Percentiles rank a stretch among this genome's conserved stretches.
phyloP scores from a whole-genome alignment of 2,888 invertebrate species.

The Caenorhabditis sp. region DNA sequence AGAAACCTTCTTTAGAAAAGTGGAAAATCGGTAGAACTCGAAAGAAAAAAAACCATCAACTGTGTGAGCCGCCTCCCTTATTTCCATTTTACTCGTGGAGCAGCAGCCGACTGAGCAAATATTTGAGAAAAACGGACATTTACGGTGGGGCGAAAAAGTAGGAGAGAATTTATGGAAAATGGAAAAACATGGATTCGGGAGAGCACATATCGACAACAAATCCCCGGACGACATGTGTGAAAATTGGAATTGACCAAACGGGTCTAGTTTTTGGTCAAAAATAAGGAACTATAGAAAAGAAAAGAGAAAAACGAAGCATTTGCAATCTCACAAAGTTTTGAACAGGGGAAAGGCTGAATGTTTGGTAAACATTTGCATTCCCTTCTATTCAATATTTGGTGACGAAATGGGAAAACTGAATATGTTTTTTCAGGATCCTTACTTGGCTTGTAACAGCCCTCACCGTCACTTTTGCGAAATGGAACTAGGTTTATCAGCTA shows the following conservation, averaged over 20 bases:
- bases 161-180: conserved; percentile 21
- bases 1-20: neutral
- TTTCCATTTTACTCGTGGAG: conserved; percentile 7
- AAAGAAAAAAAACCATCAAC: neutral
- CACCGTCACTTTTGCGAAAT: too few relatives aligned
- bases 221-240: conserved; percentile 32
- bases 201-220: conserved; percentile 40
- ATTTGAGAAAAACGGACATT: conserved; percentile 38
- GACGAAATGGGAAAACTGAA: conserved; percentile 23
- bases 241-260: neutral
- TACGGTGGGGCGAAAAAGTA: conserved; percentile 25
- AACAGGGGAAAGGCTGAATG: neutral
- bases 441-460: too few relatives aligned
- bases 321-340: neutral
- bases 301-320: neutral
- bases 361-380: conserved; percentile 24
- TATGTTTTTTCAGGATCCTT: too few relatives aligned
- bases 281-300: neutral
- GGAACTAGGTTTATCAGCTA: too few relatives aligned
- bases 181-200: conserved; percentile 30
- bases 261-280: conserved; percentile 3
- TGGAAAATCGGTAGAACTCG: conserved; percentile 21
- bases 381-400: conserved; percentile 21
- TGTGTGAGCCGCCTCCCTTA: neutral
- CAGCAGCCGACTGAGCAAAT: conserved; percentile 33